Evolutionary conservation across 2,797 vertebrate species (phyloP).

Genomic region (Ispidina lecontei): DNA sequence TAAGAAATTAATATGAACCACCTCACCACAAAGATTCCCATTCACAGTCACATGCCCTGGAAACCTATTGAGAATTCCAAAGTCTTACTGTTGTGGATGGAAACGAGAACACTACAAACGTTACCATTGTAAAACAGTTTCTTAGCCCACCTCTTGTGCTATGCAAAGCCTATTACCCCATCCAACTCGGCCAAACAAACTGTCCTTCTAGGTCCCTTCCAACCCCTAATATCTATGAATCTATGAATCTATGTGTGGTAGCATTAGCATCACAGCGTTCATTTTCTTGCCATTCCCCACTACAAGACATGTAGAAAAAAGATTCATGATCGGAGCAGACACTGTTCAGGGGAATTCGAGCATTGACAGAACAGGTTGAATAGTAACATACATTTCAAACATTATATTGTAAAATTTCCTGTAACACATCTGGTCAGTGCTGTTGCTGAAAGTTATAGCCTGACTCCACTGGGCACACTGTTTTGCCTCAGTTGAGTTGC

Average conservation of each 20-base stretch:
- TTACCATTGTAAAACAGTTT: background rate
- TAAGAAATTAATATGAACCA: background rate
- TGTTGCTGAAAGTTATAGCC: slow-evolving; percentile 30
- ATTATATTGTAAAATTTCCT: slow-evolving; percentile 52
- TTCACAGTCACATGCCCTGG: background rate
- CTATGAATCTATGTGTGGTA: slow-evolving; percentile 1
- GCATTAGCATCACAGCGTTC: slow-evolving; percentile 42
- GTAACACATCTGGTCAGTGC: slow-evolving; percentile 60
- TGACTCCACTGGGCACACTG: slow-evolving; percentile 33
- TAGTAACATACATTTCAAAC: slow-evolving; percentile 13
- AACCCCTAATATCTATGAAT: too few species aligned
- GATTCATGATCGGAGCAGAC: slow-evolving; percentile 8
- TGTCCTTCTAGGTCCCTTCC: too few species aligned
- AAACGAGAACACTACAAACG: background rate
- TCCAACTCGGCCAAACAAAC: slow-evolving; percentile 5
- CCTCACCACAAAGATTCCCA: background rate
- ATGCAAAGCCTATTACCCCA: slow-evolving; percentile 5
- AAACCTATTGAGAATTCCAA: background rate
- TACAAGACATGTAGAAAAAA: slow-evolving; percentile 38
- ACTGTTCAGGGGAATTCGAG: background rate
- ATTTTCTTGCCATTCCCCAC: slow-evolving; percentile 22
- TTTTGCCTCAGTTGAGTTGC: slow-evolving; percentile 58
- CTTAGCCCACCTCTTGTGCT: background rate
- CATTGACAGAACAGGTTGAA: slow-evolving; percentile 18
- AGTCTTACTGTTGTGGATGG: background rate